Base-by-base conservation (phyloP, 2,888 invertebrate genomes). In the Teleogryllus oceanicus region DNA sequence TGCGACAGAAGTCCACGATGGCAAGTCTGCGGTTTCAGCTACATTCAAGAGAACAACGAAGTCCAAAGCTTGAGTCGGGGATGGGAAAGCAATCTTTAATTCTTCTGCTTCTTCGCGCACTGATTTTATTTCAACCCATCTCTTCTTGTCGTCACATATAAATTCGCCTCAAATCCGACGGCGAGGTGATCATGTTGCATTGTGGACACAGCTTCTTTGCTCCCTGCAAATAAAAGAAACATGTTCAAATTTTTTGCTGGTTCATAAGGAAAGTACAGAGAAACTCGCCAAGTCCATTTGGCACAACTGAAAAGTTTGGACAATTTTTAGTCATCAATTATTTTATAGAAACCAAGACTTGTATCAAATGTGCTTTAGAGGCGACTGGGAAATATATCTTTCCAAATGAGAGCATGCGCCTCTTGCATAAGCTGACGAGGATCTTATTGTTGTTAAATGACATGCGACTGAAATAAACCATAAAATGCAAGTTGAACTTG, bases 181-280 rank as follows among this genome's bases (percentile, higher is more conserved):
- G 92, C 0, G 96, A 94, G 4, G 97, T 97, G 84, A 97, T 97
- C 87, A 95, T 94, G 88, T 96, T 97, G 87, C 97, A 97, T 86
- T 97, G 97, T 0, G 97, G 97, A 85, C 97, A 97, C 12, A 97
- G 91, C 86, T 97, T 97, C 88, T 97, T 96, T 2, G 94, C 94
- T 74, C 95, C 94, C 92, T 92, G 88, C 87, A 86, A 82, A 80
- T 76, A 79, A 83, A 80, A 20, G 79, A 78, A 82, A 78, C 80
- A 74, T 74, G 21, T 13, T 13, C 21, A 10, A 76, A 76, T 76
- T n/a, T 62, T 13, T n/a, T n/a, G n/a, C 12, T 12, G 10, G n/a
- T 12, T 4, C 16, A 62, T n/a, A 12, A 62, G 10, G 62, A 4
- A n/a, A 62, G 62, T 13, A 62, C 62, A 62, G 16, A 62, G 62